Percentiles rank a stretch among this genome's conserved stretches.
These are phyloP conservation scores for Mystacides longicornis DNA, from an alignment of 2,888 invertebrate species.

Conservation along the genomic window DNA sequence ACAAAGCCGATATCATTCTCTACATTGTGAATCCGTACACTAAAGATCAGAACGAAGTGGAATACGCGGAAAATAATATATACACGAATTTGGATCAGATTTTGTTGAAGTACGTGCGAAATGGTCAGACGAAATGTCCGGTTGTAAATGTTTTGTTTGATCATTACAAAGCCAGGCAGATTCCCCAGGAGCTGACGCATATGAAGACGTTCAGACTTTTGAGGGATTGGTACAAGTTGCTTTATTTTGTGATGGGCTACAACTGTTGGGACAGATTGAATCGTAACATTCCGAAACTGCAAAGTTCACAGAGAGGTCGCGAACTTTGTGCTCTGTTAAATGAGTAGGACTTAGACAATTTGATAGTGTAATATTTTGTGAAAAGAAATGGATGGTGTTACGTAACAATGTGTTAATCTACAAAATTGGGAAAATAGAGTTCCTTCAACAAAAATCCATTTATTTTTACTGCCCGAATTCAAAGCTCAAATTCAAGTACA, in stretches of 20 bases:
- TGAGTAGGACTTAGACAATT: too few relatives aligned
- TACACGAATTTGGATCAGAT: slow-evolving; percentile 20
- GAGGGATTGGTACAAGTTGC: slow-evolving; percentile 16
- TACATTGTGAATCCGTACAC: slow-evolving; percentile 16
- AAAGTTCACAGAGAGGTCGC: slow-evolving; percentile 3
- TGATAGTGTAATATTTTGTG: too few relatives aligned
- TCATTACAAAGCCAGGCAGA: slow-evolving; percentile 13
- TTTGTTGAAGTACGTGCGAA: slow-evolving; percentile 18
- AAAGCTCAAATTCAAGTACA: too few relatives aligned
- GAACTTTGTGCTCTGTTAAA: slow-evolving; percentile 4
- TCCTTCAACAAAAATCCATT: too few relatives aligned
- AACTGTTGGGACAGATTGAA: slow-evolving; percentile 11
- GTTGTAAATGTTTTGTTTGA: slow-evolving; percentile 17
- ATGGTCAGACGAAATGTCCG: slow-evolving; percentile 5
- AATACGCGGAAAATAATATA: slow-evolving; percentile 15
- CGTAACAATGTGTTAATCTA: too few relatives aligned
- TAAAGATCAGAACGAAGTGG: slow-evolving; percentile 1
- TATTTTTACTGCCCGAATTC: too few relatives aligned
- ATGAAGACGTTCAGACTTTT: slow-evolving; percentile 18
- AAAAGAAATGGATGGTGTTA: too few relatives aligned
- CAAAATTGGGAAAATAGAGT: too few relatives aligned
- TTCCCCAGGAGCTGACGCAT: slow-evolving; percentile 15
- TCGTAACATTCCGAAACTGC: slow-evolving; percentile 11
- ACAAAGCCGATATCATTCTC: slow-evolving; percentile 17
- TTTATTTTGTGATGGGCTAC: slow-evolving; percentile 16